Conservation (phyloP, 2,797 vertebrate genomes). For the Sciurus carolinensis region DNA sequence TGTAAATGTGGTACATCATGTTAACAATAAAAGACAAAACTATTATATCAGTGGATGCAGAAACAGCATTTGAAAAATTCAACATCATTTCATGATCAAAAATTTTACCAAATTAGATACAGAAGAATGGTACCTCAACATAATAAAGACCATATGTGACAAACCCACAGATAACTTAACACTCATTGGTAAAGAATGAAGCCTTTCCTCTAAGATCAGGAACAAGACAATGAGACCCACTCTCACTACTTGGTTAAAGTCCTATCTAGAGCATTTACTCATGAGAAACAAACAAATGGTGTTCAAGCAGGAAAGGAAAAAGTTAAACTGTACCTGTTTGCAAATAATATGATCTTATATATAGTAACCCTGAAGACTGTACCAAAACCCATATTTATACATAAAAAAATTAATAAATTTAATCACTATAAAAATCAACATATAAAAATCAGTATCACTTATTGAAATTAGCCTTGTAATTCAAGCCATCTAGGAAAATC, state of each 20-base stretch:
- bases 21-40: not conserved
- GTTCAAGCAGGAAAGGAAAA: not conserved
- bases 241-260: not conserved
- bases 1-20: not conserved
- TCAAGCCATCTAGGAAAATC: not conserved
- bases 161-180: too few relatives aligned
- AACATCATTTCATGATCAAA: not conserved
- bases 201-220: not conserved
- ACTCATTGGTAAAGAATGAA: not conserved
- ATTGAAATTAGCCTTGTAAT: not conserved
- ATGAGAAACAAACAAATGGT: not conserved
- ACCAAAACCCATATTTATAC: not conserved
- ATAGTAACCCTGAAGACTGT: not conserved
- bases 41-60: not conserved
- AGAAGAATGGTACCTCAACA: not conserved
- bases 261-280: not conserved
- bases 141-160: not conserved
- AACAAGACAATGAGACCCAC: not conserved
- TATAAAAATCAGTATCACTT: not conserved
- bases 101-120: not conserved
- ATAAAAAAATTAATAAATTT: not conserved
- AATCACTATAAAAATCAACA: not conserved
- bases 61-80: not conserved
- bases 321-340: not conserved
- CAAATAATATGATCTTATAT: not conserved